A percentile compares a stretch with the other conserved stretches of the same genome.
Conservation (phyloP, 1,140 invertebrate species). For the Radopholus similis region DNA sequence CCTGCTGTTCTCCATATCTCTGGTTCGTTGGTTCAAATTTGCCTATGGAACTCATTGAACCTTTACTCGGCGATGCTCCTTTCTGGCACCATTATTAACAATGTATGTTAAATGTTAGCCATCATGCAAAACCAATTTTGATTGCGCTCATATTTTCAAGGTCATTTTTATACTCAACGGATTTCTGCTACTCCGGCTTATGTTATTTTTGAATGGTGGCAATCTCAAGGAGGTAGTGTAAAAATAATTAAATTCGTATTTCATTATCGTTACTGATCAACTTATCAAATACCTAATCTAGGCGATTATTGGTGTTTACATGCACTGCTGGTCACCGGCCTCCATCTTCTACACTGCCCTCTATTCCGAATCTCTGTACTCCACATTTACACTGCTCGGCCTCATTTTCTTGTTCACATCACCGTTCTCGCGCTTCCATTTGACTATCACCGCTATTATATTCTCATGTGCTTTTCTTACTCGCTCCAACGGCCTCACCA, state of each 20-base stretch:
- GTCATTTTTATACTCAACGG: conserved; percentile 40
- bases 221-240: conserved; percentile 43
- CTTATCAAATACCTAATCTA: no score
- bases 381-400: conserved; percentile 28
- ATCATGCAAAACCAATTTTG: conserved; percentile 13
- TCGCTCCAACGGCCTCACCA: conserved; percentile 40
- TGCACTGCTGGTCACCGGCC: conserved; percentile 44
- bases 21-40: conserved; percentile 17
- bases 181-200: conserved; percentile 33
- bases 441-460: conserved; percentile 28
- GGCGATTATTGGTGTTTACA: conserved; percentile 37
- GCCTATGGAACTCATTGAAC: conserved; percentile 12
- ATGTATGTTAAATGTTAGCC: conserved; percentile 31
- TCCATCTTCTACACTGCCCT: conserved; percentile 42
- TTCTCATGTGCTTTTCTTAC: conserved; percentile 49
- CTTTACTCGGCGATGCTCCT: conserved; percentile 41
- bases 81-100: conserved; percentile 39
- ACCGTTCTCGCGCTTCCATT: neutral
- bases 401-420: conserved; percentile 21
- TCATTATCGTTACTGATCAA: no score
- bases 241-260: no score
- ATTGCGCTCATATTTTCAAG: conserved; percentile 15
- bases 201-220: conserved; percentile 28
- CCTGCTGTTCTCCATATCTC: conserved; percentile 31
- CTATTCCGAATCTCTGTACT: conserved; percentile 46